Evolutionary conservation across 2,113 vertebrate genomes (phyloP), one percentile per base, ranked within the genome.

Genomic region (Antigone vipio): DNA sequence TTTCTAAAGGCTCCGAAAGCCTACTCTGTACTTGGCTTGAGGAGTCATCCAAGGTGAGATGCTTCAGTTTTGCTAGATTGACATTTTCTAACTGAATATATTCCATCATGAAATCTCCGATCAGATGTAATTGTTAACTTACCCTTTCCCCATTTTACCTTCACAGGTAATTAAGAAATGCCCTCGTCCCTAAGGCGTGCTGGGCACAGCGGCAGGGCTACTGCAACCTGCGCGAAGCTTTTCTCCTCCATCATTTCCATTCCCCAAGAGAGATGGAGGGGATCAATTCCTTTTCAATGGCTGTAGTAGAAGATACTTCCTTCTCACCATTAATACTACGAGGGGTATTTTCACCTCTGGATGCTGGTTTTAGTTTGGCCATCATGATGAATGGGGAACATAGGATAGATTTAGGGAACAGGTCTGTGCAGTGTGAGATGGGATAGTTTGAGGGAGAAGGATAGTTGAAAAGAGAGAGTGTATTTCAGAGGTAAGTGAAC

Each of bases 241-340:
- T 87, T 69, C 20, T 81, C 34, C n/a, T 77, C n/a, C 23, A 6
- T 88, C 78, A 20, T 72, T 29, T 58, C 58, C 6, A 0, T 45
- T 8, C 68, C 23, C 52, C 40, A 16, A 35, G 75, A 73, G 72
- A 45, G 55, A 38, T 52, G 3, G 4, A 80, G 34, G 9, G 50
- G 6, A 85, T 15, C 52, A 71, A 38, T 93, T 93, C 29, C 20
- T 93, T 45, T 59, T 75, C 40, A 23, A 0, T 47, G 40, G 32
- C 50, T 79, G 15, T 60, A 59, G 52, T 5, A 66, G 29, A 21
- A 76, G 62, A 3, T 68, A 34, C 5, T 79, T 75, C 12, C 24
- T 81, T 94, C 62, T 75, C 0, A 0, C 12, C 1, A 0, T 59
- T 7, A 5, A 23, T 58, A 29, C 16, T 59, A 0, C 1, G 1